These are phyloP conservation scores for Poicephalus meyeri DNA, from an alignment of 2,113 vertebrate genomes.

Conservation along the genomic window DNA sequence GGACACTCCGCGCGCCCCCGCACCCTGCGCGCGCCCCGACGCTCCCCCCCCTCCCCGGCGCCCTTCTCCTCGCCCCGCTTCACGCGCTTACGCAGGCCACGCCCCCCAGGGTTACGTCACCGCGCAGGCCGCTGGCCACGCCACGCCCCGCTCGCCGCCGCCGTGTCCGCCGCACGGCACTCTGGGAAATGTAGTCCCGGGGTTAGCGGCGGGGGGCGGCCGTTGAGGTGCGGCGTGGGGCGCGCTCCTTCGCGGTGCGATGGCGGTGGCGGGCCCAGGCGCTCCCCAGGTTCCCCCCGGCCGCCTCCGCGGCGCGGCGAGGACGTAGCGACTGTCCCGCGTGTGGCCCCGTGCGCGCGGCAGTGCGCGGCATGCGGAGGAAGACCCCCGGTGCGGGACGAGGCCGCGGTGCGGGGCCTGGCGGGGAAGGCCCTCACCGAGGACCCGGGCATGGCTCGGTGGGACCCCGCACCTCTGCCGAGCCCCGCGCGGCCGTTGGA, in stretches of 20 bases:
- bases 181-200: constrained; percentile 59
- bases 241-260: too few species aligned
- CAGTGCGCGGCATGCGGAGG: neutral
- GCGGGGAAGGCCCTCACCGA: neutral
- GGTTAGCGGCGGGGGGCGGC: fast-evolving
- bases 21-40: neutral
- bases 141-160: neutral
- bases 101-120: neutral
- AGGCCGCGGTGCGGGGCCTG: neutral
- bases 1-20: neutral
- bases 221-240: neutral
- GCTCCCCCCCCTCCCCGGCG: neutral
- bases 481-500: fast-evolving
- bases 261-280: too few species aligned
- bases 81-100: neutral
- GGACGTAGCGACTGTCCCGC: too few species aligned
- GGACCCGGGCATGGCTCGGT: fast-evolving
- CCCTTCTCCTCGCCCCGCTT: constrained; percentile 43
- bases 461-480: too few species aligned
- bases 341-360: too few species aligned
- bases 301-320: neutral
- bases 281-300: too few species aligned
- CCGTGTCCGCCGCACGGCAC: neutral
- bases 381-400: neutral
- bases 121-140: neutral